Evolutionary conservation across 2,888 invertebrate species (phyloP), one percentile per base, ranked within the genome.

Genomic region (Craniophora ligustri): DNA sequence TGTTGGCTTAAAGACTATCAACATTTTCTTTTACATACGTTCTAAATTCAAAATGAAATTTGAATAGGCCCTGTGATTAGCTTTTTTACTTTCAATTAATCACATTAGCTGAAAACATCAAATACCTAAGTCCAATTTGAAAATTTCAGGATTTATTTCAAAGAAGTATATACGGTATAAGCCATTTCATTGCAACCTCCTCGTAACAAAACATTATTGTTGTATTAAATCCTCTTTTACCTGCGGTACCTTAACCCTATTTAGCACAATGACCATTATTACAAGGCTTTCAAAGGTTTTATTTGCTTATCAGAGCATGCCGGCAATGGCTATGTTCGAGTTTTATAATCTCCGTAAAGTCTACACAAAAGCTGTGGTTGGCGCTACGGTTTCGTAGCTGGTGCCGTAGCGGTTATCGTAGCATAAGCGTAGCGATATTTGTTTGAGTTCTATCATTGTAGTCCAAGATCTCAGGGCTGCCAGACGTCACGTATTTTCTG

Each of bases 231-330:
- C 21, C n/a, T n/a, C 3, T 34, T 18, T 19, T 19, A 13, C 1
- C 14, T 32, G 6, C 2, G 14, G 3, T 47, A n/a, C 10, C 35
- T 44, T 40, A 8, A 8, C 28, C 30, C n/a, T 0, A 44, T 42
- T 42, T 42, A 28, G 48, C 36, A 54, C 26, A 49, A 36, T 30
- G 19, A 2, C 3, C 5, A 35, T 35, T 39, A 40, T 30, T 15
- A 26, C 7, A 32, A 55, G 26, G n/a, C 13, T 54, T 50, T 19
- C 0, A 35, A 46, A 65, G 39, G 39, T 5, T 53, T 39, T 53
- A 49, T 65, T 65, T 44, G 42, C 34, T 69, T 69, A 73, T 60
- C 61, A 47, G 39, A 14, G 6, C 36, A 36, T 28, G 36, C 32
- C 26, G 11, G 44, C 51, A 26, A 41, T 50, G 21, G 32, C 16